Evolutionary conservation across 2,888 invertebrate species (phyloP).

Genomic region (Caenorhabditis japonica): DNA sequence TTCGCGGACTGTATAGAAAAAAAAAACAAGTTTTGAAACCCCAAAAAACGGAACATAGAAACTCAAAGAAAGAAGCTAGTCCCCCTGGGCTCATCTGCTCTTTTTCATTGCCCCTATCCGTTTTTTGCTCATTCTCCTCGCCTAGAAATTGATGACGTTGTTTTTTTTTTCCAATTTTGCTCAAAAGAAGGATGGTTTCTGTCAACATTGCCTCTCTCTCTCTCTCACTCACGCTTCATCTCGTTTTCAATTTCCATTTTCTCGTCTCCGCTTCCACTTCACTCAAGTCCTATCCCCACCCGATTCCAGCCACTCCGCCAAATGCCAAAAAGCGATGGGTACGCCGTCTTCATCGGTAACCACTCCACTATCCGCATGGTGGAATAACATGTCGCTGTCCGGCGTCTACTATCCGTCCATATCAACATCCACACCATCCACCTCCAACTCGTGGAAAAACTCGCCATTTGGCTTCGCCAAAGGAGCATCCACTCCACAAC

Average conservation of each 20-base stretch:
- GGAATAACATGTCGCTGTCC: conserved; percentile 48
- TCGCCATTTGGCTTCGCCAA: conserved; percentile 19
- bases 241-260: conserved; percentile 11
- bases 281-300: neutral
- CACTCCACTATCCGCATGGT: conserved; percentile 43
- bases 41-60: no score
- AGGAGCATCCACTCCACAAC: conserved; percentile 1
- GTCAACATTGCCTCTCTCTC: neutral
- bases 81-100: neutral
- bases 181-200: neutral
- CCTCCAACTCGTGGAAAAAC: conserved; percentile 16
- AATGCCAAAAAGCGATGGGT: conserved; percentile 17
- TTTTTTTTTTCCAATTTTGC: neutral
- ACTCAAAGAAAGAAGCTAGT: no score
- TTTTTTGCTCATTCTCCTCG: conserved; percentile 3
- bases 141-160: conserved; percentile 26
- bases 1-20: no score
- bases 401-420: conserved; percentile 45
- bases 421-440: conserved; percentile 18
- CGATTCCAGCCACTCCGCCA: neutral
- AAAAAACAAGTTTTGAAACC: no score
- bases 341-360: conserved; percentile 37
- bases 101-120: neutral
- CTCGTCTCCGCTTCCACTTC: neutral
- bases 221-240: conserved; percentile 8